Evolutionary conservation across 2,888 invertebrate genomes (phyloP).

Genomic region (Cataglyphis cursor): DNA sequence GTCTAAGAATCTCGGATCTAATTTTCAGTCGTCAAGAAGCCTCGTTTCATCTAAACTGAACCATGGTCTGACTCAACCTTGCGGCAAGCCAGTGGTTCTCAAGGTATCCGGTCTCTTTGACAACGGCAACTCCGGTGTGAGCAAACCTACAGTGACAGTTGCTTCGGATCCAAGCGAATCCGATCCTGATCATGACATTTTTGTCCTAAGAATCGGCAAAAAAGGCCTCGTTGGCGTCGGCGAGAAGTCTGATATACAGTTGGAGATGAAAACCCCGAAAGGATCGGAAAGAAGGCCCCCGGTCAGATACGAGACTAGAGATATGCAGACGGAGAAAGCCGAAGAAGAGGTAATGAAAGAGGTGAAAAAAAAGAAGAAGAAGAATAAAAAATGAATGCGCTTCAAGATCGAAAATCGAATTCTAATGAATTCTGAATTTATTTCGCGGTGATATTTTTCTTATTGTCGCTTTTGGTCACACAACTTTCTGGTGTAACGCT

Average conservation of each 20-base stretch:
- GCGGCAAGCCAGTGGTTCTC: conserved; percentile 82
- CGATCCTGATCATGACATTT: conserved; percentile 91
- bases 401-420: conserved; percentile 7
- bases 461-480: background rate
- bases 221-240: conserved; percentile 90
- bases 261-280: conserved; percentile 92
- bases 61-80: conserved; percentile 48
- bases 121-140: conserved; percentile 50
- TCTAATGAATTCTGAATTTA: background rate
- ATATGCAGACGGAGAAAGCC: conserved; percentile 89
- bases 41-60: conserved; percentile 49
- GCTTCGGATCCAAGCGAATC: conserved; percentile 73
- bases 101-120: conserved; percentile 84
- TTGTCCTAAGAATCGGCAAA: conserved; percentile 92
- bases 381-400: no score
- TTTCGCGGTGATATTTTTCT: background rate
- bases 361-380: conserved; percentile 59
- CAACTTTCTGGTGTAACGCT: background rate
- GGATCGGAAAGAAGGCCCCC: conserved; percentile 89
- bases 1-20: conserved; percentile 12
- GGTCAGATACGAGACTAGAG: conserved; percentile 89
- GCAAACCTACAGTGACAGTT: conserved; percentile 80
- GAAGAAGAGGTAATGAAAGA: conserved; percentile 55
- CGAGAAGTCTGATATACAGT: conserved; percentile 91
- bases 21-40: conserved; percentile 30